Evolutionary conservation across 2,888 invertebrate species (phyloP), one percentile per base, ranked within the genome.

Genomic region (Antheraea assamensis): DNA sequence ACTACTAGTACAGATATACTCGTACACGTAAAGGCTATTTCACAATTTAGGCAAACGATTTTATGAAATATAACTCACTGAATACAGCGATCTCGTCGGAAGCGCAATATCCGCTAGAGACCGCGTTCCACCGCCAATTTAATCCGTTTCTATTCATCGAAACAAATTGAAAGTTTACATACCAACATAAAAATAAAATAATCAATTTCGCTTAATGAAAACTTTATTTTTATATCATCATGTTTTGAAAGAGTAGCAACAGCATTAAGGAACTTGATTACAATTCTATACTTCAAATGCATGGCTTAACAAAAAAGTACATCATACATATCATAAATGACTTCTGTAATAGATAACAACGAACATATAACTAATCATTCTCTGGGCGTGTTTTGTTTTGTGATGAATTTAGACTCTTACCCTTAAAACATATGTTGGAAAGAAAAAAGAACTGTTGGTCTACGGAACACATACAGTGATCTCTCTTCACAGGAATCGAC

Each of bases 81-180:
- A 64, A 30, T 64, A 64, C 15, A 30, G 61, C 61, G 61, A 27
- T 70, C 21, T 61, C 74, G 58, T 78, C 77, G 80, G 76, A 75
- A 78, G 75, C 77, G 81, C 87, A 88, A 87, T 85, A 87, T 86
- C 85, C 86, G 84, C 78, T 75, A 55, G 35, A 78, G 79, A 82
- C 82, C 82, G 77, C 80, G 78, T 81, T 78, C 80, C 79, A 79
- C 79, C 30, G 81, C 84, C 88, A 88, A 88, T 88, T 88, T 87
- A 85, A 87, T 85, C 83, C 83, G 82, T 79, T 75, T 81, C 79
- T 75, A 79, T 79, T 79, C 80, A 77, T 75, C 77, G 77, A 79
- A 81, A 82, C 75, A 78, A 76, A 77, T 77, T 74, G 73, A 75
- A 71, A 71, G 24, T 75, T 58, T 42, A 64, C 17, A 27, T 30